phyloP scores from a whole-genome alignment of 2,888 invertebrate species.

The Xestoiulus laeticollis region DNA sequence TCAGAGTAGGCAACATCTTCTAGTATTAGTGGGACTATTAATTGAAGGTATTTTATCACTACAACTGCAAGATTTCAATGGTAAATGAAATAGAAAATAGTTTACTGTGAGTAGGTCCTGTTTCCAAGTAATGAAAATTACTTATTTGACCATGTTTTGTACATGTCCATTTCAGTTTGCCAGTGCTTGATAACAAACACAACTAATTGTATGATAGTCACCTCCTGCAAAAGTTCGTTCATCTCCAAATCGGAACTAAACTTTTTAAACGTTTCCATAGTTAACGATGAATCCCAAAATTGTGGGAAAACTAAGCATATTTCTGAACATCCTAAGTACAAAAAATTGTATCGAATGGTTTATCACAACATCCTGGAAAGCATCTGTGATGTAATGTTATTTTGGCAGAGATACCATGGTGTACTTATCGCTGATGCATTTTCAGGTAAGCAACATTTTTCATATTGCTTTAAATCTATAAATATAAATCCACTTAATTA shows the following conservation, averaged over 20 bases:
- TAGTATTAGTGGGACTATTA: neutral
- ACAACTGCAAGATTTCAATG: neutral
- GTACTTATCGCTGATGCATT: constrained; percentile 1
- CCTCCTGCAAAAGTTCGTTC: neutral
- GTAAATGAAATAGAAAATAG: neutral
- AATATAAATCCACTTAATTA: too few species aligned
- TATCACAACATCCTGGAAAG: constrained; percentile 40
- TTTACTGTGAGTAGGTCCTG: neutral
- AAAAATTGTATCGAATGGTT: neutral
- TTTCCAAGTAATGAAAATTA: neutral
- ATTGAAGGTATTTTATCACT: neutral
- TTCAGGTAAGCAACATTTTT: neutral
- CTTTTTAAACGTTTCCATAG: neutral
- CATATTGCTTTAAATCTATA: neutral
- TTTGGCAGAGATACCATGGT: constrained; percentile 45
- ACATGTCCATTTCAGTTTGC: neutral
- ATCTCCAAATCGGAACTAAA: neutral
- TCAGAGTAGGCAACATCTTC: neutral
- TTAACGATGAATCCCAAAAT: neutral
- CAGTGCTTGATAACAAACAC: neutral
- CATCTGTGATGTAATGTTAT: constrained; percentile 36
- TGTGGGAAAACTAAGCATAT: neutral
- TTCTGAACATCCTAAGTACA: neutral
- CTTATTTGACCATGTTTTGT: neutral
- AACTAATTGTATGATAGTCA: neutral